phyloP scores from a whole-genome alignment of 2,113 vertebrate genomes.

The Emydura subglobosa region DNA sequence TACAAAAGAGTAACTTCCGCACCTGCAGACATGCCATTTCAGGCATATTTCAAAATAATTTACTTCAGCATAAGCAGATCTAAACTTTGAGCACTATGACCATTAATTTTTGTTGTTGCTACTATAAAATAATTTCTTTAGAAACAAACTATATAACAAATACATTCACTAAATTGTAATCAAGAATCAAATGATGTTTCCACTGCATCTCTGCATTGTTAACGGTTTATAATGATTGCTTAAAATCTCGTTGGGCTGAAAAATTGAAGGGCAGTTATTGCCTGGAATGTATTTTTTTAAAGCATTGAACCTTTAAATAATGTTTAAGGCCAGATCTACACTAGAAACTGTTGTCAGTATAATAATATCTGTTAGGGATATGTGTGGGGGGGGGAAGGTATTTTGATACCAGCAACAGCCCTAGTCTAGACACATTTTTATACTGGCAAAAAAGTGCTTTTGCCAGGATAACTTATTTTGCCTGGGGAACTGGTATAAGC shows the following conservation, averaged over 20 bases:
- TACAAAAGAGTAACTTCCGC: too few species aligned
- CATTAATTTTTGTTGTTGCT: background rate
- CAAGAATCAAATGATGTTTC: background rate
- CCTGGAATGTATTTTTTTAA: background rate
- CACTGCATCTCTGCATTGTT: background rate
- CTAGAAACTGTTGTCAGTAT: background rate
- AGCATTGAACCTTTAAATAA: background rate
- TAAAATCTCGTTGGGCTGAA: background rate
- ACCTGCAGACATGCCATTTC: background rate
- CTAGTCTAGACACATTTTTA: background rate
- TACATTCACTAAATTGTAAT: background rate
- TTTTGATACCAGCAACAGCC: background rate
- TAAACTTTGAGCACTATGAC: background rate
- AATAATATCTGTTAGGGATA: background rate
- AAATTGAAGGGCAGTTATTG: slow-evolving; percentile 13
- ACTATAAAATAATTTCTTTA: background rate
- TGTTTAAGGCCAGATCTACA: background rate
- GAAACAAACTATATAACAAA: background rate
- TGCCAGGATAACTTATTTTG: background rate
- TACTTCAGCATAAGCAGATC: background rate
- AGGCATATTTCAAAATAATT: background rate
- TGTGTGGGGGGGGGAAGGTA: background rate
- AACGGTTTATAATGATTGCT: background rate
- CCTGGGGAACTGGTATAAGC: background rate
- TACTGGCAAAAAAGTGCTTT: background rate